These are phyloP conservation scores for Agonum fuliginosum DNA, from an alignment of 2,888 invertebrate species.

Conservation along the genomic window DNA sequence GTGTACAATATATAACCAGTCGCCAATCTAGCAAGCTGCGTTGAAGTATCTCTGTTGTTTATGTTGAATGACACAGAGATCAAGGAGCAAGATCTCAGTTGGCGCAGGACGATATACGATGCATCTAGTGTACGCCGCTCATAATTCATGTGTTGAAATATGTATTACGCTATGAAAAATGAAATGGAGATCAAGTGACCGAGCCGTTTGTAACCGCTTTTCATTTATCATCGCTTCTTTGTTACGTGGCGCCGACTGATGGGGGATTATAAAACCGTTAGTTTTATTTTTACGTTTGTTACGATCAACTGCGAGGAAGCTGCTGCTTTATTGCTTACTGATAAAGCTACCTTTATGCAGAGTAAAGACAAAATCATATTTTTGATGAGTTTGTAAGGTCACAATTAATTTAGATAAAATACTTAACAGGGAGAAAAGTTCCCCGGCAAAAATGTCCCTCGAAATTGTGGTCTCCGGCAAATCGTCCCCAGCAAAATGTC, in stretches of 20 bases:
- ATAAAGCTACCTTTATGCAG: too few species aligned
- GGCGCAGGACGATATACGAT: not conserved
- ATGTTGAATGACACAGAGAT: too few species aligned
- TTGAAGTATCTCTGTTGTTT: too few species aligned
- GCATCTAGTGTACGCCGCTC: not conserved
- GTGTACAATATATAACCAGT: too few species aligned
- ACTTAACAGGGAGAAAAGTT: too few species aligned
- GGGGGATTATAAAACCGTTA: slow-evolving; percentile 52
- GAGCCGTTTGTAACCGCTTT: slow-evolving; percentile 51
- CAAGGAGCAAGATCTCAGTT: not conserved
- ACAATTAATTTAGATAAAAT: too few species aligned
- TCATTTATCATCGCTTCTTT: slow-evolving; percentile 52
- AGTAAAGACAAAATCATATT: too few species aligned
- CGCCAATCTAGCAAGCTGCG: too few species aligned
- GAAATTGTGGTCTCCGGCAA: too few species aligned
- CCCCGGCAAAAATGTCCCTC: too few species aligned
- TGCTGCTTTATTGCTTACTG: not conserved
- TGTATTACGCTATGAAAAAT: slow-evolving; percentile 56
- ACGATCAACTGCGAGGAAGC: not conserved
- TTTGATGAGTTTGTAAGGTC: too few species aligned
- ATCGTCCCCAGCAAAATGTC: too few species aligned
- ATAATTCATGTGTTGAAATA: slow-evolving; percentile 58
- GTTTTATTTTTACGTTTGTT: slow-evolving; percentile 51
- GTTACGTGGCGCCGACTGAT: slow-evolving; percentile 13
- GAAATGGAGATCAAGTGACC: slow-evolving; percentile 58